A percentile compares a stretch with the other conserved stretches of the same genome.
phyloP scores from a whole-genome alignment of 2,888 invertebrate genomes.

The Dasysyrphus tricinctus region DNA sequence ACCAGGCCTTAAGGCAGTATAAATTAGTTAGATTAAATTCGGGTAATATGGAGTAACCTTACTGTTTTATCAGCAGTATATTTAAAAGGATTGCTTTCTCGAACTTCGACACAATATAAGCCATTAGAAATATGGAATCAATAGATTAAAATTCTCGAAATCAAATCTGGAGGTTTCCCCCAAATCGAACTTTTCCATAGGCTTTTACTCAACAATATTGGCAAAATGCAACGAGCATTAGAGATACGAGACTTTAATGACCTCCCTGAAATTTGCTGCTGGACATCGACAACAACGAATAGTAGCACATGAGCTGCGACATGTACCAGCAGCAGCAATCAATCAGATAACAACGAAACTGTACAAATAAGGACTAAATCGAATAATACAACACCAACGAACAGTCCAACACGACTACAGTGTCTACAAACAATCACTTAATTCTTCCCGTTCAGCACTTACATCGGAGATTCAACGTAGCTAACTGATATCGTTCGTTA shows the following conservation, averaged over 20 bases:
- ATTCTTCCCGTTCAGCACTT: slow-evolving; percentile 83
- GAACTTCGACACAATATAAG: slow-evolving; percentile 85
- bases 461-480: slow-evolving; percentile 80
- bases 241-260: slow-evolving; percentile 82
- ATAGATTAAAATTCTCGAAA: slow-evolving; percentile 92
- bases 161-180: slow-evolving; percentile 82
- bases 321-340: slow-evolving; percentile 46
- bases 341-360: slow-evolving; percentile 69
- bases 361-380: slow-evolving; percentile 71
- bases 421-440: slow-evolving; percentile 81
- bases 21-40: no score
- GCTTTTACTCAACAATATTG: slow-evolving; percentile 81
- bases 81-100: slow-evolving; percentile 82
- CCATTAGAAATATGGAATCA: slow-evolving; percentile 92
- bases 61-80: no score
- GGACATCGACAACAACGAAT: slow-evolving; percentile 31
- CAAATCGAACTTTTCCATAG: slow-evolving; percentile 83
- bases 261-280: slow-evolving; percentile 78
- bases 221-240: slow-evolving; percentile 82
- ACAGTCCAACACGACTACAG: slow-evolving; percentile 73
- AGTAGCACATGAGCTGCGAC: slow-evolving; percentile 27
- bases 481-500: slow-evolving; percentile 82
- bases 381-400: slow-evolving; percentile 78
- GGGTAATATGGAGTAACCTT: no score
- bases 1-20: no score